Evolutionary conservation across 2,888 invertebrate genomes (phyloP).

Genomic region (Elysia crispata): DNA sequence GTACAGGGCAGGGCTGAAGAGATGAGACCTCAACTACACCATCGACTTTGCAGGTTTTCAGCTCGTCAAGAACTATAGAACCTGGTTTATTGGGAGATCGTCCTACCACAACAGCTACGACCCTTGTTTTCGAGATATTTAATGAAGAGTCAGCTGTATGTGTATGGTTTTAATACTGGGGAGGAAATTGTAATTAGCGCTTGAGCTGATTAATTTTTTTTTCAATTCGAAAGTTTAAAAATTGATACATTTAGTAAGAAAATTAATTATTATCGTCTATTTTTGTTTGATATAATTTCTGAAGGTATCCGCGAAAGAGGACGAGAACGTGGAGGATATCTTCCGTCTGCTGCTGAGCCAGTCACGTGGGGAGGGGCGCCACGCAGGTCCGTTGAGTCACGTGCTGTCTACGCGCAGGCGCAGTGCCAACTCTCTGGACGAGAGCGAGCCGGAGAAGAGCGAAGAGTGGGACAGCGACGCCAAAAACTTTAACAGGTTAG

Average conservation of each 20-base stretch:
- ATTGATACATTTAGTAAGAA: not conserved
- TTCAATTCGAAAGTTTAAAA: too few relatives aligned
- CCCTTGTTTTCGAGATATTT: too few relatives aligned
- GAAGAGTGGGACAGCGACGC: slow-evolving; percentile 66
- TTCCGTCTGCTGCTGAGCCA: slow-evolving; percentile 88
- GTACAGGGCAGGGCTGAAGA: too few relatives aligned
- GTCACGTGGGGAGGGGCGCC: slow-evolving; percentile 79
- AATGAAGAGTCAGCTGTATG: too few relatives aligned
- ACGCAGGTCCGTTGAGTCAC: slow-evolving; percentile 55
- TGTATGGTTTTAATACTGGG: not conserved
- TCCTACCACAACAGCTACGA: too few relatives aligned
- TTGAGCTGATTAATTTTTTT: not conserved
- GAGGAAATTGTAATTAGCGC: not conserved
- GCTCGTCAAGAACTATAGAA: too few relatives aligned
- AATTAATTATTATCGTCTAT: not conserved
- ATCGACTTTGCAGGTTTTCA: too few relatives aligned
- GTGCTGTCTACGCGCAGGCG: slow-evolving; percentile 81
- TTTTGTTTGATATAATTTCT: slow-evolving; percentile 82
- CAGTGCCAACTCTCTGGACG: slow-evolving; percentile 80
- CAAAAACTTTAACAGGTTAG: slow-evolving; percentile 67
- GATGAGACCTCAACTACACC: too few relatives aligned
- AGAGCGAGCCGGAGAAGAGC: slow-evolving; percentile 78
- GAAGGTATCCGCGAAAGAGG: slow-evolving; percentile 79
- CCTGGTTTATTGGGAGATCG: too few relatives aligned
- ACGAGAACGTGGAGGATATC: slow-evolving; percentile 87